Evolutionary conservation across 2,797 vertebrate genomes (phyloP).

Genomic region (Enteromius viviparus): DNA sequence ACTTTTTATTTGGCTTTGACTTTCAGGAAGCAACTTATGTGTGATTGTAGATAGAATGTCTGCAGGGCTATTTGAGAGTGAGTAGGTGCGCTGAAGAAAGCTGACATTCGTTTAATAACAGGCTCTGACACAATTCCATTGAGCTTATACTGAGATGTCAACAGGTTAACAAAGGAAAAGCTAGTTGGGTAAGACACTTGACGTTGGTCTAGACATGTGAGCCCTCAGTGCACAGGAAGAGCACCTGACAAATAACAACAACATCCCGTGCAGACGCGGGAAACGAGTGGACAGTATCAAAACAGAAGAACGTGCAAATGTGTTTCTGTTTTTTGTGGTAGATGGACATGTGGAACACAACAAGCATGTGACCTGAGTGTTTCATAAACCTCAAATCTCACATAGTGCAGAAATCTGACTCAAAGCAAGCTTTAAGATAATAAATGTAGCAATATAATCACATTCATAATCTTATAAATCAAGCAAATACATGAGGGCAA

Average conservation of each 20-base stretch:
- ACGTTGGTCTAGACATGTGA: conserved; percentile 48
- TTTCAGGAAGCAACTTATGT: conserved; percentile 36
- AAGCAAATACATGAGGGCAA: neutral
- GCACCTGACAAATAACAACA: conserved; percentile 64
- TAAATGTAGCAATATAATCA: neutral
- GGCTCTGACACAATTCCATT: conserved; percentile 58
- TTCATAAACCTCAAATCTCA: neutral
- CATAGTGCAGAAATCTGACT: neutral
- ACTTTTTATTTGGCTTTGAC: conserved; percentile 53
- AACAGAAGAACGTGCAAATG: neutral
- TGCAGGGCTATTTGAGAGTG: conserved; percentile 25
- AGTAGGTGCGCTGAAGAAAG: conserved; percentile 32
- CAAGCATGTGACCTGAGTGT: conserved; percentile 3
- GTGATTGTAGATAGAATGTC: conserved; percentile 19
- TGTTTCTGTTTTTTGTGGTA: conserved; percentile 16
- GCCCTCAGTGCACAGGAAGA: conserved; percentile 24
- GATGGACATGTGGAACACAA: neutral
- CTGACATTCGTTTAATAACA: conserved; percentile 55
- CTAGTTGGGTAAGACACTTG: conserved; percentile 48
- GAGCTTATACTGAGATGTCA: conserved; percentile 60
- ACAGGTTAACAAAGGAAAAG: conserved; percentile 71
- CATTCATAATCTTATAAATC: neutral
- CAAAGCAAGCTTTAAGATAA: neutral
- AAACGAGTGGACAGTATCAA: conserved; percentile 2
- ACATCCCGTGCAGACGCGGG: conserved; percentile 40